Evolutionary conservation across 2,888 invertebrate species (phyloP).

Genomic region (Platycheirus albimanus): DNA sequence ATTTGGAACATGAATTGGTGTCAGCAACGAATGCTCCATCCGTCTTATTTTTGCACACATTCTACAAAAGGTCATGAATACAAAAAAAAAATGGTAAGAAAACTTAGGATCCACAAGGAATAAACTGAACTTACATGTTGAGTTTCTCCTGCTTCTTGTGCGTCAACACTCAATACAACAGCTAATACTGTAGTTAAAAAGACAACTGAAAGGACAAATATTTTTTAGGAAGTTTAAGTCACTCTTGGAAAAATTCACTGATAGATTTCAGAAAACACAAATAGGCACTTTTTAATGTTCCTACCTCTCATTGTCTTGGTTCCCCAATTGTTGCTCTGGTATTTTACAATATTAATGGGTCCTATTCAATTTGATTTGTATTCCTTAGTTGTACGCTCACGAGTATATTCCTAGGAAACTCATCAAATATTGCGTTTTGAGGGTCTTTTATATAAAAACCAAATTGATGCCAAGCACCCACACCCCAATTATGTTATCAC

Average conservation of each 20-base stretch:
- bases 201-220: constrained; percentile 55
- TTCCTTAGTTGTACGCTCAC: constrained; percentile 41
- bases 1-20: constrained; percentile 74
- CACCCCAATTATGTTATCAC: constrained; percentile 54
- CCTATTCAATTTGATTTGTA: constrained; percentile 35
- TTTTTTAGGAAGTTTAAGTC: not conserved
- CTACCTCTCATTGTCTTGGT: constrained; percentile 66
- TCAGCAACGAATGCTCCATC: constrained; percentile 69
- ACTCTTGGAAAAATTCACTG: not conserved
- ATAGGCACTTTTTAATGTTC: not conserved
- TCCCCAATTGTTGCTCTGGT: constrained; percentile 44
- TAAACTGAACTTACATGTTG: constrained; percentile 44
- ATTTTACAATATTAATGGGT: not conserved
- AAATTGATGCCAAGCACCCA: constrained; percentile 3
- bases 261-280: constrained; percentile 12
- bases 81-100: not conserved
- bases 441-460: constrained; percentile 62
- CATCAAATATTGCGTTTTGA: constrained; percentile 23
- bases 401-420: constrained; percentile 57
- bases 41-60: constrained; percentile 74
- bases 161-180: constrained; percentile 49
- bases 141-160: constrained; percentile 22
- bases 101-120: not conserved
- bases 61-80: constrained; percentile 58
- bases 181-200: constrained; percentile 53